Evolutionary conservation across 2,113 vertebrate species (phyloP).

Genomic region (Rhodinocichla rosea): DNA sequence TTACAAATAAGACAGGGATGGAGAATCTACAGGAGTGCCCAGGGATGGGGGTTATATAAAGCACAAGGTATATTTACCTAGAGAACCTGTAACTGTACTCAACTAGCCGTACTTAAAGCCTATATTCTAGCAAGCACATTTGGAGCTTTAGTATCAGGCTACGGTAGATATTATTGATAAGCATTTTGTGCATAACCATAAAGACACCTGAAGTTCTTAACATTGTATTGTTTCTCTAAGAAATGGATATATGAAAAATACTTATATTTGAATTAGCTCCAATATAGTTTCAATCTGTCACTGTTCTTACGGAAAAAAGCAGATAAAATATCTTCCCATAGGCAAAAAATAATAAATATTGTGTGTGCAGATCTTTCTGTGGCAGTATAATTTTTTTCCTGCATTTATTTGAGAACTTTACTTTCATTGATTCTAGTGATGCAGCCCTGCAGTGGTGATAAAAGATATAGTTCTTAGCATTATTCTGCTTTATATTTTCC

Average conservation of each 20-base stretch:
- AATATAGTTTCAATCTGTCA: background rate
- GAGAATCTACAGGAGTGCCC: background rate
- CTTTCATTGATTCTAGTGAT: slow-evolving; percentile 19
- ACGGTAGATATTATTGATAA: background rate
- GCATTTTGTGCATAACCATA: background rate
- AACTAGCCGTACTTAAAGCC: background rate
- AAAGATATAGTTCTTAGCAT: background rate
- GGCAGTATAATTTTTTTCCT: background rate
- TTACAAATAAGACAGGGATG: background rate
- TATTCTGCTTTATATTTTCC: slow-evolving; percentile 42
- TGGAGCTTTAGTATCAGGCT: background rate
- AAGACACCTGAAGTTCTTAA: background rate
- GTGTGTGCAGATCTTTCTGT: background rate
- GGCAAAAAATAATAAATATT: background rate
- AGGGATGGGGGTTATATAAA: fast-evolving
- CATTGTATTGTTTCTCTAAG: background rate
- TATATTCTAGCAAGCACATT: background rate
- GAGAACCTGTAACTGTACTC: background rate
- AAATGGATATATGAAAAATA: background rate
- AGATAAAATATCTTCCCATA: background rate
- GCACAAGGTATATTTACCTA: background rate
- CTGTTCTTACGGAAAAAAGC: background rate
- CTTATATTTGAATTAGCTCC: background rate
- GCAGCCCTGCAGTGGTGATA: background rate
- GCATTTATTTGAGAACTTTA: background rate